A percentile compares a stretch with the other conserved stretches of the same genome.
Conservation (phyloP, 2,797 vertebrate genomes). For the Saxicola maurus region DNA sequence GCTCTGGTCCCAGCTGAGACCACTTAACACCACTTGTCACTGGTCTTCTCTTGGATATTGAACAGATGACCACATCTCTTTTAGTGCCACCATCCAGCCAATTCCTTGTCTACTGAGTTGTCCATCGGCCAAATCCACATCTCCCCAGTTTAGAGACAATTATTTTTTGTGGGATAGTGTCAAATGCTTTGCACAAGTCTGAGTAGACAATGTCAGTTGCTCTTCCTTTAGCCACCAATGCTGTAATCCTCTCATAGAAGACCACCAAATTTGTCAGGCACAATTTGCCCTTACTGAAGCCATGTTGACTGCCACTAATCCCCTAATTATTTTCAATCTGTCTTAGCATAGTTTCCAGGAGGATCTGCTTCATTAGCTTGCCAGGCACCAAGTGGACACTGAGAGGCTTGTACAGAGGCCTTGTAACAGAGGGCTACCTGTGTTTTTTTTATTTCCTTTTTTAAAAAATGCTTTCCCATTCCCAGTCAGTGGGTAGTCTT, state of each 20-base stretch:
- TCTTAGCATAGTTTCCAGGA: neutral
- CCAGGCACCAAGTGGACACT: neutral
- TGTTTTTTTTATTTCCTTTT: neutral
- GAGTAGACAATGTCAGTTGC: neutral
- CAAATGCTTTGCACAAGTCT: neutral
- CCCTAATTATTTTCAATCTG: neutral
- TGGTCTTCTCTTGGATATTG: neutral
- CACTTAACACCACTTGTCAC: neutral
- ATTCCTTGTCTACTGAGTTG: neutral
- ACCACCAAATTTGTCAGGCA: neutral
- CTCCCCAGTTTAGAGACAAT: neutral
- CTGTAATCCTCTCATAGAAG: neutral
- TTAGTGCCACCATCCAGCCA: neutral
- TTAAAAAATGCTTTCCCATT: neutral
- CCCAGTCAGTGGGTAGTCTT: neutral
- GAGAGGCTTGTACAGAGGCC: neutral
- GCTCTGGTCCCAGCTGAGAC: neutral
- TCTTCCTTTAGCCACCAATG: neutral
- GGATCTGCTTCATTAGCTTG: neutral
- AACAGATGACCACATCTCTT: neutral
- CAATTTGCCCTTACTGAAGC: neutral
- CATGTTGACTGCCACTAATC: neutral
- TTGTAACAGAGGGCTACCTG: neutral
- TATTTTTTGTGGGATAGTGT: neutral
- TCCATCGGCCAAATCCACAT: neutral